A percentile compares a stretch with the other conserved stretches of the same genome.
These are phyloP conservation scores for Heliconius aoede DNA, from an alignment of 2,888 invertebrate genomes.

Conservation along the genomic window DNA sequence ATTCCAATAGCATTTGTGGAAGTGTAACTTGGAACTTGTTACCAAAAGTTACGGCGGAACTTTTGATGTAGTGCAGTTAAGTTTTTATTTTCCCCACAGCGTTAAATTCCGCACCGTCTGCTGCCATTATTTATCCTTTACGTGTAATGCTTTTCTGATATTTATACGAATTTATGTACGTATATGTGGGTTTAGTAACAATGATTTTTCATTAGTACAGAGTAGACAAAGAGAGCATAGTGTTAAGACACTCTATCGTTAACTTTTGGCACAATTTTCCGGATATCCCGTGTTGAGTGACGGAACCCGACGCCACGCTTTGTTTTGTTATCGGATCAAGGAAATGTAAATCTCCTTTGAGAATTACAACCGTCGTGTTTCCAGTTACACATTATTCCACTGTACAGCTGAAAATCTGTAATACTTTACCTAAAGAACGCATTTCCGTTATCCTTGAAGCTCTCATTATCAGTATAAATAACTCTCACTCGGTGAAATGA, in stretches of 20 bases:
- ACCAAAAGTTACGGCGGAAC: constrained; percentile 45
- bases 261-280: too few species aligned
- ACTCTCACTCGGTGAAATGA: too few species aligned
- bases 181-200: neutral
- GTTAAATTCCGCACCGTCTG: constrained; percentile 46
- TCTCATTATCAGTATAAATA: too few species aligned
- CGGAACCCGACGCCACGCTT: too few species aligned
- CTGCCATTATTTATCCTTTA: constrained; percentile 45
- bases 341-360: too few species aligned
- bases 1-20: constrained; percentile 34
- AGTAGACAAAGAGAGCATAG: neutral
- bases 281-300: too few species aligned
- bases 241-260: neutral
- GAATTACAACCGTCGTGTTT: too few species aligned
- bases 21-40: constrained; percentile 40
- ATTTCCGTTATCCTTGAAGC: too few species aligned
- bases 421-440: too few species aligned
- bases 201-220: neutral
- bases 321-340: too few species aligned
- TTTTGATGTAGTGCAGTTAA: constrained; percentile 49
- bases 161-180: neutral
- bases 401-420: too few species aligned
- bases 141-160: constrained; percentile 34
- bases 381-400: too few species aligned
- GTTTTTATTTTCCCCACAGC: constrained; percentile 47